Percentiles rank a stretch among this genome's conserved stretches.
phyloP scores from a whole-genome alignment of 2,113 vertebrate species.

The Tiliqua scincoides region DNA sequence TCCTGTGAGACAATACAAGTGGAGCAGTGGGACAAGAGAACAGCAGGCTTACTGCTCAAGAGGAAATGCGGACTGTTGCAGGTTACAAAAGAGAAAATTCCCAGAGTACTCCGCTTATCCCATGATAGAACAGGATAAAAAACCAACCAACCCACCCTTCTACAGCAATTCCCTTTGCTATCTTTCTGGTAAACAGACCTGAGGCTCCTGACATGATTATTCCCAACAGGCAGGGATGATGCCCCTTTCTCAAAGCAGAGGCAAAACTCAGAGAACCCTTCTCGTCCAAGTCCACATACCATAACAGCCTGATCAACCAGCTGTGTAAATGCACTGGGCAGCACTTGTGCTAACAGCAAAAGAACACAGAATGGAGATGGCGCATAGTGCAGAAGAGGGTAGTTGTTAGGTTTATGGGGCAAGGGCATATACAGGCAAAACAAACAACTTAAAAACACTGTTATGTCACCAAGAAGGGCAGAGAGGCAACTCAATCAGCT shows the following conservation, averaged over 20 bases:
- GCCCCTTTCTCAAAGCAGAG: not conserved
- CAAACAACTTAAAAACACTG: not conserved
- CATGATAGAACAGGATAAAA: not conserved
- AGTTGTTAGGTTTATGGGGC: not conserved
- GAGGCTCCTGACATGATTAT: not conserved
- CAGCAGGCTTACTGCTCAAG: rapidly evolving
- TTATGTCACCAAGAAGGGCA: not conserved
- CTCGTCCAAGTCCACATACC: not conserved
- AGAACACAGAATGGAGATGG: not conserved
- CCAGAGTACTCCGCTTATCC: not conserved
- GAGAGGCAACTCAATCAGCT: not conserved
- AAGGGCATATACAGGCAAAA: not conserved
- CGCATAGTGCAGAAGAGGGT: no score
- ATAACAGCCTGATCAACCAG: not conserved
- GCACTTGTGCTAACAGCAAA: not conserved
- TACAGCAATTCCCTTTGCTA: not conserved
- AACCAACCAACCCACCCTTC: no score
- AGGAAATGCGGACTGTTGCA: not conserved
- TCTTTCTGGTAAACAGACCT: not conserved
- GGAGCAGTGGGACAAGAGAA: not conserved
- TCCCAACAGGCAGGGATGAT: not conserved
- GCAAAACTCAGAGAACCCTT: not conserved
- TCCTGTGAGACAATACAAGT: constrained; percentile 76
- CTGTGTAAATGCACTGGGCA: not conserved
- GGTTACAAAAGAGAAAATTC: not conserved